A percentile compares a stretch with the other conserved stretches of the same genome.
Conservation (phyloP, 2,113 vertebrate species). For the Irena cyanogastra region DNA sequence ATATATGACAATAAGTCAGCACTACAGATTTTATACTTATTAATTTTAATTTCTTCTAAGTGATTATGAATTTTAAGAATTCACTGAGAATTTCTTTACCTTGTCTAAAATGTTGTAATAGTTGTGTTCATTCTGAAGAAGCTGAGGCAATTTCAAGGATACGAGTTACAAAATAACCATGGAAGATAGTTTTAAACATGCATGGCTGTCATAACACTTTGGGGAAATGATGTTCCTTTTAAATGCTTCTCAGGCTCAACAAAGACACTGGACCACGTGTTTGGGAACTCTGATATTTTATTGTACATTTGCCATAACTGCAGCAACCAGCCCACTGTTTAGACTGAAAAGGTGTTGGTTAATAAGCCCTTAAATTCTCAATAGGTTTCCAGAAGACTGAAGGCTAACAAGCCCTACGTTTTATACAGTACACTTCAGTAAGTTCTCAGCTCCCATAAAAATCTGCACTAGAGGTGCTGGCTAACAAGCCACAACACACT, state of each 20-base stretch:
- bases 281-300: neutral
- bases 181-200: neutral
- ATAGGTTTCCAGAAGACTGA: neutral
- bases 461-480: neutral
- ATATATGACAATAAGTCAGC: neutral
- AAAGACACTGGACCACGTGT: neutral
- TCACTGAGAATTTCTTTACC: neutral
- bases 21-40: neutral
- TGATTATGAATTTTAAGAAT: neutral
- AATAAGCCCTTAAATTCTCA: neutral
- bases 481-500: neutral
- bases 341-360: neutral
- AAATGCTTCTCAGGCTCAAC: neutral
- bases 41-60: neutral
- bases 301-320: neutral
- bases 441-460: neutral
- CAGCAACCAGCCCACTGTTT: neutral
- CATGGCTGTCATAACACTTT: neutral
- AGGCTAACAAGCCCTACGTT: neutral
- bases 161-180: neutral
- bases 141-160: neutral
- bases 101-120: neutral
- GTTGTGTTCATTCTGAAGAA: neutral
- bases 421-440: neutral
- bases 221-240: neutral